phyloP scores from a whole-genome alignment of 2,888 invertebrate genomes.

The Meta bourneti region DNA sequence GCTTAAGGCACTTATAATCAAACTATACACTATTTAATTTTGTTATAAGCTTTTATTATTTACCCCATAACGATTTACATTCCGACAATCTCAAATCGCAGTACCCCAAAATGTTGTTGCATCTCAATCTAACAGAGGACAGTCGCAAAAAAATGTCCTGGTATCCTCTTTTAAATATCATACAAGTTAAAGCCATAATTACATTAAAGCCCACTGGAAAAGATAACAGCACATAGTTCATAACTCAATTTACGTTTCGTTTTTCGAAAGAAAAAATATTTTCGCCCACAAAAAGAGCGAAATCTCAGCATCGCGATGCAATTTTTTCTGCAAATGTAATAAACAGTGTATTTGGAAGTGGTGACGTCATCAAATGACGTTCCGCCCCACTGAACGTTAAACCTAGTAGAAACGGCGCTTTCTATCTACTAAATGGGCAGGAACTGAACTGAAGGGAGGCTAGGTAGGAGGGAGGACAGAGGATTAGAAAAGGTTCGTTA shows the following conservation, averaged over 20 bases:
- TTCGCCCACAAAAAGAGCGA: not conserved
- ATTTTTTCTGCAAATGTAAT: conserved; percentile 28
- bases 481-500: conserved; percentile 36
- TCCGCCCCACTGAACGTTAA: conserved; percentile 56
- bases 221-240: not conserved
- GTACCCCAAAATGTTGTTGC: no score
- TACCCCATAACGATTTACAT: no score
- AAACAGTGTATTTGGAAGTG: conserved; percentile 52
- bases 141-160: not conserved
- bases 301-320: not conserved
- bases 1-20: no score
- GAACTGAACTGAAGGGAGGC: conserved; percentile 6
- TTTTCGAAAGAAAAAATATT: not conserved
- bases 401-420: conserved; percentile 65
- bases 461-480: not conserved
- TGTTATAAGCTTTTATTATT: not conserved
- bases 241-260: not conserved
- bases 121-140: no score
- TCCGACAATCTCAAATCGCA: no score
- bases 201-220: not conserved
- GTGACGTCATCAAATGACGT: conserved; percentile 73
- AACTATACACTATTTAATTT: not conserved
- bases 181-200: not conserved
- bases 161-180: not conserved
- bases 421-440: conserved; percentile 47